These are phyloP conservation scores for Ostrea edulis DNA, from an alignment of 1,140 invertebrate genomes.

Conservation along the genomic window DNA sequence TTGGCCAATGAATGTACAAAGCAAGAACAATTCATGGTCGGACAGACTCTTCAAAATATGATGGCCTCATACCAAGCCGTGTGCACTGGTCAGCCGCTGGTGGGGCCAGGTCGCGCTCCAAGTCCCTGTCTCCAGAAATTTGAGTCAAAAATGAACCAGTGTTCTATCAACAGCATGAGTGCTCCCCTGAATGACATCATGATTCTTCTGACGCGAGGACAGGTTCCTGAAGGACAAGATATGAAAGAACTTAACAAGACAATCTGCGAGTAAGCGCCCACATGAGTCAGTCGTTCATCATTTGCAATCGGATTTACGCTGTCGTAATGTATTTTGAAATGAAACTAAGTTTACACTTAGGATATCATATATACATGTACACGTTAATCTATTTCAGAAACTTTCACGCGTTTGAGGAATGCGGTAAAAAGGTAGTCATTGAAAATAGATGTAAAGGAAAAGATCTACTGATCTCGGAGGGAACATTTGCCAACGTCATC, in stretches of 20 bases:
- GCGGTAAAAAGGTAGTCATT: conserved; percentile 50
- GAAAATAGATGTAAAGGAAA: conserved; percentile 48
- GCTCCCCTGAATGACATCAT: conserved; percentile 46
- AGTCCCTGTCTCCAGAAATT: conserved; percentile 51
- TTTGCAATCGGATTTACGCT: no score
- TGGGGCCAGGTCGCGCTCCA: conserved; percentile 40
- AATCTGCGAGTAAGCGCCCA: conserved; percentile 53
- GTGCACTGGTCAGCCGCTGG: conserved; percentile 49
- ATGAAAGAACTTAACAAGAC: conserved; percentile 53
- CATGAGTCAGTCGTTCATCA: background rate
- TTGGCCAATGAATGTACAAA: conserved; percentile 51
- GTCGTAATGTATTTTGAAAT: no score
- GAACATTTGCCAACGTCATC: conserved; percentile 58
- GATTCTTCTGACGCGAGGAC: conserved; percentile 55
- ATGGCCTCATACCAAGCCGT: conserved; percentile 56
- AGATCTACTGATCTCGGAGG: conserved; percentile 54
- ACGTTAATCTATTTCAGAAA: conserved; percentile 47
- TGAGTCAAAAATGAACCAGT: conserved; percentile 52
- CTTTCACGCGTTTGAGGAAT: conserved; percentile 52
- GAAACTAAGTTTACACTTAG: background rate
- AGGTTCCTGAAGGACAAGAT: conserved; percentile 53
- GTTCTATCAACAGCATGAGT: conserved; percentile 41
- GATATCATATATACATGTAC: background rate
- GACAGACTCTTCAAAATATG: conserved; percentile 60
- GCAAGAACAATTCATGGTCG: conserved; percentile 58